phyloP scores from a whole-genome alignment of 1,140 invertebrate species.

The Camponotus vicinus region DNA sequence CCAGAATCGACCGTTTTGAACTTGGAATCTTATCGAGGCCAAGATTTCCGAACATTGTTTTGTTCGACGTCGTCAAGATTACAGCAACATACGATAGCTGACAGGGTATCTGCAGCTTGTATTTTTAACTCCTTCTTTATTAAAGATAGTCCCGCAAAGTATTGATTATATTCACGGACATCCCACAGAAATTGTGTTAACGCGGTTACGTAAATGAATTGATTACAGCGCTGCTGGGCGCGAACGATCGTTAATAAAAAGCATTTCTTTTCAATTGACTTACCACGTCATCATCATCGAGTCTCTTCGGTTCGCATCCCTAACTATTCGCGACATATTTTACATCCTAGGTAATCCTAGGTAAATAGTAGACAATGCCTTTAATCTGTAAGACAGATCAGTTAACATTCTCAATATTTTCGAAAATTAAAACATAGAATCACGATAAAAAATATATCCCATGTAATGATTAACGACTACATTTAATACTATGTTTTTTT shows the following conservation, averaged over 20 bases:
- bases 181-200: conserved; percentile 52
- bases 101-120: conserved; percentile 13
- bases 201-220: conserved; percentile 54
- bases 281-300: not conserved
- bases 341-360: not conserved
- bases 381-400: not conserved
- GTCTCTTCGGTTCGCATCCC: not conserved
- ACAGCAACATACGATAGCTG: not conserved
- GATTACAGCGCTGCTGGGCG: conserved; percentile 22
- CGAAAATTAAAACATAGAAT: not conserved
- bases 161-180: conserved; percentile 50
- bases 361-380: not conserved
- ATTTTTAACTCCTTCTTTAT: conserved; percentile 52
- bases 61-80: conserved; percentile 31
- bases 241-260: conserved; percentile 31
- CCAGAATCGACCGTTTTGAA: not conserved
- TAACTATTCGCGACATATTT: conserved; percentile 22
- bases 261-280: conserved; percentile 29
- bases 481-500: not conserved
- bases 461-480: not conserved
- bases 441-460: not conserved
- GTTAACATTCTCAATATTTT: not conserved
- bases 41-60: conserved; percentile 11
- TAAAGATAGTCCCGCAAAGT: conserved; percentile 56
- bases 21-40: not conserved